phyloP scores from a whole-genome alignment of 2,113 vertebrate species.

The Erythrolamprus reginae region DNA sequence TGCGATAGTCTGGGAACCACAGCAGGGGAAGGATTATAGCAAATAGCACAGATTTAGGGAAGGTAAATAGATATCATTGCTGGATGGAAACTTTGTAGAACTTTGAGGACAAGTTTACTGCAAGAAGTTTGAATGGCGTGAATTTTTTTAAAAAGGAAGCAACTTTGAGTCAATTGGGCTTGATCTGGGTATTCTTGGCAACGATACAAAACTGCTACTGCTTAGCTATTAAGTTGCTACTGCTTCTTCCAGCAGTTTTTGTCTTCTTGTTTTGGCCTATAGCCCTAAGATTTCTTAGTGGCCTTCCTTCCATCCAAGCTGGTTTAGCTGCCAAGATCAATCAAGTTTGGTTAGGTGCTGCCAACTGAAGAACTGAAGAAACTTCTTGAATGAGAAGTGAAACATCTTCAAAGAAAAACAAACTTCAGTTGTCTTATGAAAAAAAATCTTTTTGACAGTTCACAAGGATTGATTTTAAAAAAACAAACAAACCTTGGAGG shows the following conservation, averaged over 20 bases:
- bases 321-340: neutral
- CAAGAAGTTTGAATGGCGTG: neutral
- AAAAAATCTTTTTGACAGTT: neutral
- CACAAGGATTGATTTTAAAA: neutral
- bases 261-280: neutral
- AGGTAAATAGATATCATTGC: neutral
- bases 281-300: neutral
- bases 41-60: neutral
- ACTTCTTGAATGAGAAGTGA: neutral
- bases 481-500: neutral
- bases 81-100: neutral
- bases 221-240: no score
- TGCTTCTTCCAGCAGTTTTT: neutral
- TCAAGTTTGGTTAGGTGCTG: neutral
- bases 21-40: neutral
- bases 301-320: neutral
- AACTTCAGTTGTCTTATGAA: neutral
- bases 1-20: neutral
- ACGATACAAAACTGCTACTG: neutral
- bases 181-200: neutral
- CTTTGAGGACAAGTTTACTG: neutral
- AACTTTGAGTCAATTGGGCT: neutral
- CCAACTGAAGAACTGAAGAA: neutral
- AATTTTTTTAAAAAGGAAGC: neutral
- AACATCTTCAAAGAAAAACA: neutral